phyloP scores from a whole-genome alignment of 2,113 vertebrate genomes.

The Heptranchias perlo region DNA sequence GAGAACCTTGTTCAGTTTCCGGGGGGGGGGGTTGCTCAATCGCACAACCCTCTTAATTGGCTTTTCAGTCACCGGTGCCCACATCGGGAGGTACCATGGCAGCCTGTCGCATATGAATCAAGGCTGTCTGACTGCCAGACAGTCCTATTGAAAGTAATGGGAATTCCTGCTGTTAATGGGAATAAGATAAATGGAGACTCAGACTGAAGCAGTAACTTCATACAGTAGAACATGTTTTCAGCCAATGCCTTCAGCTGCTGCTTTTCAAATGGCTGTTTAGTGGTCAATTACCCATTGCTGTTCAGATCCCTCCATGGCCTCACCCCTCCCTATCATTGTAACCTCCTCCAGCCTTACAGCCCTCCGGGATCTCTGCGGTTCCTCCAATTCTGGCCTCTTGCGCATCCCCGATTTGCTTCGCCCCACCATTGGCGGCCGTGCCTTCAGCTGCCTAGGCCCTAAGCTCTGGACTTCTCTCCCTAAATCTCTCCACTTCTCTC shows the following conservation, averaged over 20 bases:
- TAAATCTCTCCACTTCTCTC: neutral
- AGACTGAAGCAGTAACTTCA: neutral
- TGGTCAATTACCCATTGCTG: neutral
- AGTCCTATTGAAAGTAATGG: conserved; percentile 5
- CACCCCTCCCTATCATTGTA: neutral
- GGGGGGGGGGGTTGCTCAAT: neutral
- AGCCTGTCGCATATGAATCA: neutral
- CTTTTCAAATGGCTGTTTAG: neutral
- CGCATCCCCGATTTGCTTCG: neutral
- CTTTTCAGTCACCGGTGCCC: neutral
- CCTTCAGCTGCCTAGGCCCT: neutral
- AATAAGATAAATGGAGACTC: conserved; percentile 21
- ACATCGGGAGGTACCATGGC: neutral
- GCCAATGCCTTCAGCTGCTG: conserved; percentile 22
- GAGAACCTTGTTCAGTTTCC: neutral
- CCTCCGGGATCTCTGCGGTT: neutral
- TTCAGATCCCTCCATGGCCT: neutral
- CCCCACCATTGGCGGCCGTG: neutral
- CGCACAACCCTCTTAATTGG: neutral
- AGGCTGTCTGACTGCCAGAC: neutral
- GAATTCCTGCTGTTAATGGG: conserved; percentile 16
- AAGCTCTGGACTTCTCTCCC: neutral
- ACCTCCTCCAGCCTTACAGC: neutral
- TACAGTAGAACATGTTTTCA: neutral
- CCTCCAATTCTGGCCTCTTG: neutral